Conservation (phyloP, 2,113 vertebrate species). For the Onychostoma macrolepis region DNA sequence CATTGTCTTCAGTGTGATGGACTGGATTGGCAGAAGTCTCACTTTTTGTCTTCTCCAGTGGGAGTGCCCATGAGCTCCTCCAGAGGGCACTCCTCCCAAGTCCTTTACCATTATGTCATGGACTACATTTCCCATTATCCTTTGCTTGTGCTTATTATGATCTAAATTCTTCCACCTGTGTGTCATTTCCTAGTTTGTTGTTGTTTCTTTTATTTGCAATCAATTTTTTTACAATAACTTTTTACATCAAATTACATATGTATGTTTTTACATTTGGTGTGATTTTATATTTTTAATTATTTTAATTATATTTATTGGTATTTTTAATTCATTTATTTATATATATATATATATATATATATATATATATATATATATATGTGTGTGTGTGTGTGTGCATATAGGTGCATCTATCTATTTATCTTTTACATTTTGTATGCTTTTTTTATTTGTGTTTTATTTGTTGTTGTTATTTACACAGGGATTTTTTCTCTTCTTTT, state of each 20-base stretch:
- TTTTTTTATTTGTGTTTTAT: no score
- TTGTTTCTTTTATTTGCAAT: not conserved
- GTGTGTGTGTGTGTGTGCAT: no score
- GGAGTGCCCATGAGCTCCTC: no score
- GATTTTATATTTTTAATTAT: not conserved
- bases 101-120: no score
- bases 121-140: no score
- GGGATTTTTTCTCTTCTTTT: no score
- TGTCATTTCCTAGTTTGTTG: no score
- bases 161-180: no score
- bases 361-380: not conserved
- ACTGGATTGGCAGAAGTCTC: slow-evolving; percentile 83
- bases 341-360: no score
- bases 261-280: not conserved
- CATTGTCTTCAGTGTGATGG: slow-evolving; percentile 86
- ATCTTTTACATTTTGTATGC: not conserved
- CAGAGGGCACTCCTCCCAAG: no score
- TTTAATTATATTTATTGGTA: not conserved
- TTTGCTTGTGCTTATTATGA: no score
- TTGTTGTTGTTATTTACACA: not conserved
- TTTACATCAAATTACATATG: not conserved
- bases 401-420: not conserved
- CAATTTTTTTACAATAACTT: not conserved
- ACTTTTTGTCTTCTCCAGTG: slow-evolving; percentile 69
- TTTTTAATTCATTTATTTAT: not conserved